A percentile compares a stretch with the other conserved stretches of the same genome.
These are phyloP conservation scores for Alouatta palliata DNA, from an alignment of 2,113 vertebrate species.

Conservation along the genomic window DNA sequence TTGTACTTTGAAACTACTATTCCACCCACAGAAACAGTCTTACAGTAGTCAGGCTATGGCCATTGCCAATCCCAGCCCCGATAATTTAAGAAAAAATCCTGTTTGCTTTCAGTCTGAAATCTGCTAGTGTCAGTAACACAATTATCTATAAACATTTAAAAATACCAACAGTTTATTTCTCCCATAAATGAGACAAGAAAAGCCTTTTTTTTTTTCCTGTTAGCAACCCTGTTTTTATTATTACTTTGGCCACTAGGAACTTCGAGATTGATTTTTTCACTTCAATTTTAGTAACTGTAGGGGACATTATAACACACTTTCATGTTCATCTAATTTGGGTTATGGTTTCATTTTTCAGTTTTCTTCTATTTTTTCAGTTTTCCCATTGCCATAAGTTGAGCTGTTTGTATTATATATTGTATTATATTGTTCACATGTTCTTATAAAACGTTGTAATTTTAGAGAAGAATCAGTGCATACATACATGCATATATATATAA, in stretches of 20 bases:
- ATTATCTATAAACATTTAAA: background rate
- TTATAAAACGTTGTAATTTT: background rate
- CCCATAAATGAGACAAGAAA: background rate
- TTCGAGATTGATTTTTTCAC: background rate
- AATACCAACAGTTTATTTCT: background rate
- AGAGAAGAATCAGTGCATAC: background rate
- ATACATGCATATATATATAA: background rate
- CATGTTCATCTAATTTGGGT: background rate
- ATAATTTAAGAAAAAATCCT: conserved; percentile 34
- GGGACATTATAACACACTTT: background rate
- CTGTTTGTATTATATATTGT: conserved; percentile 9
- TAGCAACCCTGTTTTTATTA: background rate
- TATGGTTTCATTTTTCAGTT: background rate
- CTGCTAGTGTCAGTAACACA: background rate
- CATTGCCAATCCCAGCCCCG: background rate
- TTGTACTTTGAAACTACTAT: conserved; percentile 10
- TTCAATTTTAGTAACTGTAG: background rate
- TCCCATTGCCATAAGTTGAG: background rate
- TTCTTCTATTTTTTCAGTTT: background rate
- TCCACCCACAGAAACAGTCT: background rate
- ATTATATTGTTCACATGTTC: background rate
- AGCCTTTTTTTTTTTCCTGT: background rate
- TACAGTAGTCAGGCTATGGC: background rate
- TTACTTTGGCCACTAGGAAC: background rate
- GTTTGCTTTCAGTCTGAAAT: conserved; percentile 15